Conservation (phyloP, 2,113 vertebrate species). For the Litocranius walleri region DNA sequence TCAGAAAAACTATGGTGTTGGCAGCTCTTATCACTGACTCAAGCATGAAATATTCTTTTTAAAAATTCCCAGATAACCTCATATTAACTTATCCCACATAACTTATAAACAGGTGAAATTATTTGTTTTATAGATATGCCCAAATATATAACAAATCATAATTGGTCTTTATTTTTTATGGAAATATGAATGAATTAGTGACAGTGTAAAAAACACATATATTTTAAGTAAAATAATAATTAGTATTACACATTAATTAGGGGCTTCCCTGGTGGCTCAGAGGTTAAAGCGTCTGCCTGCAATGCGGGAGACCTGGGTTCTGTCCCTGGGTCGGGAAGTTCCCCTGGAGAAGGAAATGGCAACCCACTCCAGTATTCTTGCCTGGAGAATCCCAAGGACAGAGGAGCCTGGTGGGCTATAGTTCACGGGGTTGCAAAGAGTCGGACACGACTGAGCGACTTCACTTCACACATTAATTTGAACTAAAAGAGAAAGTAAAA, state of each 20-base stretch:
- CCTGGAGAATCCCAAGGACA: too few relatives aligned
- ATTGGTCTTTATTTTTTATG: background rate
- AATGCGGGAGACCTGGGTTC: too few relatives aligned
- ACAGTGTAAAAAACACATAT: background rate
- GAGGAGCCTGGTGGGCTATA: too few relatives aligned
- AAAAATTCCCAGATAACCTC: background rate
- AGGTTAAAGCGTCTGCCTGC: too few relatives aligned
- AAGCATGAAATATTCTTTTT: background rate
- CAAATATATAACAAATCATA: background rate
- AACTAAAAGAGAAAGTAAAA: background rate
- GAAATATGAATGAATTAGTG: background rate
- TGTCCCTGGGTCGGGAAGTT: too few relatives aligned
- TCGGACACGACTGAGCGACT: too few relatives aligned
- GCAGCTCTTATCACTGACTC: background rate
- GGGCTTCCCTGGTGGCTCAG: too few relatives aligned
- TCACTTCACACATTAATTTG: background rate
- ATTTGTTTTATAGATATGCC: background rate
- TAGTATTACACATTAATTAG: background rate
- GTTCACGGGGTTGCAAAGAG: too few relatives aligned
- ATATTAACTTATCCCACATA: background rate
- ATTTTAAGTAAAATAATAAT: background rate
- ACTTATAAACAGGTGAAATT: background rate
- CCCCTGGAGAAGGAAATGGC: too few relatives aligned
- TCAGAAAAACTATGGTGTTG: background rate
- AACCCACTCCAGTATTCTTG: too few relatives aligned